Evolutionary conservation across 2,888 invertebrate genomes (phyloP), one percentile per base, ranked within the genome.

Genomic region (Mesodorylaimus sp.): DNA sequence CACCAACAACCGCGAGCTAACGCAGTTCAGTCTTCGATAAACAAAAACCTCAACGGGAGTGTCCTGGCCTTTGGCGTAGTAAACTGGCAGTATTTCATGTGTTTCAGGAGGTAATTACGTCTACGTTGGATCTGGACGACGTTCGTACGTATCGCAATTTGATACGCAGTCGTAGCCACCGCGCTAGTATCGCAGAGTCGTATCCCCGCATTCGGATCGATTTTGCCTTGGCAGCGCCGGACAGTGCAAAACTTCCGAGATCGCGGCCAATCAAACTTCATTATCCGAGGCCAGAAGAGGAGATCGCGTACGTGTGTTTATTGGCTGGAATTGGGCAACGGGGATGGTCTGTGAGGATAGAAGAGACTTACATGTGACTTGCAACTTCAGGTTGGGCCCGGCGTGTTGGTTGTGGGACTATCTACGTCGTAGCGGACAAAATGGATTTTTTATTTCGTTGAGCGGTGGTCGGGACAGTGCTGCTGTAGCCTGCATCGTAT

Each of bases 341-440:
- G n/a, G n/a, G n/a, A n/a, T n/a, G n/a, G n/a, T n/a, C n/a, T n/a
- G n/a, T n/a, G n/a, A n/a, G n/a, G n/a, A n/a, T n/a, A n/a, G n/a
- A n/a, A n/a, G n/a, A n/a, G n/a, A n/a, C n/a, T n/a, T n/a, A n/a
- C n/a, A n/a, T n/a, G n/a, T n/a, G n/a, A n/a, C n/a, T n/a, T n/a
- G n/a, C n/a, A n/a, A n/a, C n/a, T n/a, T n/a, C 81, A 68, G 69
- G 44, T 71, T 76, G 72, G 95, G 89, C 0, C 91, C 95, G 0
- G 93, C 95, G 0, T 88, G 89, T 63, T 97, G 95, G 93, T 72
- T 97, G 21, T 99, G 97, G 97, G 95, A 97, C 66, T 97, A 95
- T 68, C 39, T 52, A 3, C 32, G 53, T 21, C 60, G 69, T 13
- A 66, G 66, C 56, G 58, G 65, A 5, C 88, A 91, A 69, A 87